phyloP scores from a whole-genome alignment of 2,888 invertebrate species.

The Dilophus febrilis region DNA sequence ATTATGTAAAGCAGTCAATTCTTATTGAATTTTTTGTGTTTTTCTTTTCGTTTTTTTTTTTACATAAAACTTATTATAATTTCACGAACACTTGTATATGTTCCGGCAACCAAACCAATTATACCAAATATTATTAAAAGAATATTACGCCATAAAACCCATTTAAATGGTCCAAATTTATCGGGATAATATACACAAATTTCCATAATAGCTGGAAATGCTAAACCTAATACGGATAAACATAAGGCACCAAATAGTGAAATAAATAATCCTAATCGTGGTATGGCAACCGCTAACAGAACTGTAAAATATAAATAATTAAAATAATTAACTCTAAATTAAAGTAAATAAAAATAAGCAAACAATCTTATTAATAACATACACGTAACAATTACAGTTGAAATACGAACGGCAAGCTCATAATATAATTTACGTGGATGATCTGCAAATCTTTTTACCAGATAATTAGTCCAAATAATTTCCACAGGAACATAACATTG shows the following conservation, averaged over 20 bases:
- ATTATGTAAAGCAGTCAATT: no score
- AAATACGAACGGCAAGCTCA: conserved; percentile 65
- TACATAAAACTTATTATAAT: background rate
- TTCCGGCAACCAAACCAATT: conserved; percentile 50
- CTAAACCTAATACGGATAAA: conserved; percentile 71
- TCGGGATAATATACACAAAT: conserved; percentile 3
- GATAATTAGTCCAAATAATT: conserved; percentile 74
- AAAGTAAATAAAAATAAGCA: no score
- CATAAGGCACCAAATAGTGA: conserved; percentile 79
- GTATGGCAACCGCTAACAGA: conserved; percentile 66
- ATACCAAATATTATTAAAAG: conserved; percentile 46
- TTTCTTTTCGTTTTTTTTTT: no score
- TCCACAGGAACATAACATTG: conserved; percentile 93
- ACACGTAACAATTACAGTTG: conserved; percentile 70
- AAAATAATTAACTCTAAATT: conserved; percentile 1
- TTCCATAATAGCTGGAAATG: conserved; percentile 69
- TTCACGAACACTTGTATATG: conserved; percentile 39
- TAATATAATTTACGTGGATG: conserved; percentile 42
- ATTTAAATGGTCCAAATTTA: background rate
- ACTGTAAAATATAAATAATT: conserved; percentile 38
- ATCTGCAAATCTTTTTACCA: conserved; percentile 40
- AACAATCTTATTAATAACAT: no score
- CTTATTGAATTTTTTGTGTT: no score
- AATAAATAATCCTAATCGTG: conserved; percentile 64
- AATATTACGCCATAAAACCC: conserved; percentile 13